A percentile compares a stretch with the other conserved stretches of the same genome.
Evolutionary conservation across 1,140 invertebrate species (phyloP).

Genomic region (Zaprionus taronus): DNA sequence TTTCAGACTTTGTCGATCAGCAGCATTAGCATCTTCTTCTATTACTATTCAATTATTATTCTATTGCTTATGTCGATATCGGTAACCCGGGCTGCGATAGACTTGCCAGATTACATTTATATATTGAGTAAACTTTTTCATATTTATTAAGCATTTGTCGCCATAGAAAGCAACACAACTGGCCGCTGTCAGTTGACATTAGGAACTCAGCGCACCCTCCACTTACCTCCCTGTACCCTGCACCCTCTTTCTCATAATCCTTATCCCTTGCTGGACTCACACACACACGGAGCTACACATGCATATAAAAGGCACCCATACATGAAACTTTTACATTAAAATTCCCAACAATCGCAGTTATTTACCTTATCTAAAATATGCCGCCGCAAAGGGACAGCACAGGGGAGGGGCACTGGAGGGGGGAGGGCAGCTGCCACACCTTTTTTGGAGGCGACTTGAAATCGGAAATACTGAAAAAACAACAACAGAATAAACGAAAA

Average conservation of each 20-base stretch:
- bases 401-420: neutral
- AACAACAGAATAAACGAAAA: slow-evolving; percentile 6
- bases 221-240: neutral
- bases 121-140: neutral
- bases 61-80: too few relatives aligned
- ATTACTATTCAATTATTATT: too few relatives aligned
- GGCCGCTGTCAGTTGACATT: neutral
- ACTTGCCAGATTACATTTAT: neutral
- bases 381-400: slow-evolving; percentile 20
- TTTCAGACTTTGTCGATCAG: too few relatives aligned
- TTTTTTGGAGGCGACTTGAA: slow-evolving; percentile 38
- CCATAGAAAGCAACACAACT: neutral
- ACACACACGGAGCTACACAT: neutral
- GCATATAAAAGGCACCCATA: neutral
- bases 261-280: neutral
- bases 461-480: slow-evolving; percentile 46
- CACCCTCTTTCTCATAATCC: neutral
- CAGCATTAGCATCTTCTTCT: too few relatives aligned
- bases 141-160: neutral
- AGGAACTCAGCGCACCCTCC: neutral
- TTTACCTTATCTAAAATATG: slow-evolving; percentile 79
- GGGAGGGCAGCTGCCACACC: slow-evolving; percentile 12
- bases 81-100: too few relatives aligned
- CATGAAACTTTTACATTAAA: slow-evolving; percentile 71
- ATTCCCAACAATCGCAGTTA: slow-evolving; percentile 76